Evolutionary conservation across 2,888 invertebrate species (phyloP), one percentile per base, ranked within the genome.

Genomic region (Furcula furcula): DNA sequence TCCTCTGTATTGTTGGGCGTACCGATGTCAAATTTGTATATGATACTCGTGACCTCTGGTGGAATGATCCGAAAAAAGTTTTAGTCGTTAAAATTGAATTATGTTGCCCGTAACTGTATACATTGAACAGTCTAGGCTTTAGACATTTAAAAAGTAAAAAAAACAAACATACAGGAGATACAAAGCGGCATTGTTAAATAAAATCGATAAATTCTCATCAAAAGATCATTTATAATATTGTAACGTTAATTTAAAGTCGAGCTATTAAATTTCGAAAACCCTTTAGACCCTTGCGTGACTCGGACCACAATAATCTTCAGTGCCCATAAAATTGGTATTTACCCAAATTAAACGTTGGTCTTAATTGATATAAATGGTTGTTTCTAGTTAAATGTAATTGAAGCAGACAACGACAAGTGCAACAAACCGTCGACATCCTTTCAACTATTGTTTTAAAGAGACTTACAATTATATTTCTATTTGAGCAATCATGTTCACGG

Each of bases 361-460:
- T 71, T 82, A 86, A 88, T 87, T 88, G 87, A 87, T 77, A 88
- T 74, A 81, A 87, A 88, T 87, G 85, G 84, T 64, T 76, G 78
- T 84, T 82, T 67, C 76, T 75, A 82, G 79, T 87, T 87, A 77
- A 80, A 71, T 56, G 53, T 76, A 87, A 88, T 86, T 85, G 83
- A 73, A 72, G 61, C 52, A 62, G 65, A 65, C 61, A 52, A 46
- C 43, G 59, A 55, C 68, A 70, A 76, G 71, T 75, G 71, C 70
- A 72, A 54, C 59, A 58, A 63, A 55, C 53, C 55, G 55, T 55
- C 33, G 25, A 34, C 39, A 37, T 40, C 19, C 27, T 44, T 16
- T 37, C 34, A 46, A 36, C 41, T 37, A 44, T 33, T 48, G 40
- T 51, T 46, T 42, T 40, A 33, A 28, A 40, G 15, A 30, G 30